Base-by-base conservation (phyloP, 2,113 vertebrate genomes). In the Sander vitreus region DNA sequence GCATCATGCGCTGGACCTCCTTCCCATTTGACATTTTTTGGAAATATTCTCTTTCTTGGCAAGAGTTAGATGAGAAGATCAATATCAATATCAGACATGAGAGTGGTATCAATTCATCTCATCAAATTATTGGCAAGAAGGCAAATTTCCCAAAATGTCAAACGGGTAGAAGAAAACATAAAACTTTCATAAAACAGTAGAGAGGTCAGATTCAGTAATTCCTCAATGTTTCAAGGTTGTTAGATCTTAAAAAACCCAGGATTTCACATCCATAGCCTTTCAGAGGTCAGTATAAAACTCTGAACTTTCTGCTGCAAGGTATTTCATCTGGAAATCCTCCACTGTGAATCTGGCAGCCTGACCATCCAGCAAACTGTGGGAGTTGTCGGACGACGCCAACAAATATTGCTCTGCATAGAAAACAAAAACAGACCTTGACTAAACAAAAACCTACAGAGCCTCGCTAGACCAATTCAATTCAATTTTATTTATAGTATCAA, bases 301-400 rank as follows among this genome's bases (percentile, higher is more conserved):
- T 15, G 3, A 60, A 18, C 18, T 14, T 53, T 53, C 5, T 45
- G 63, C 39, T 21, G 47, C 47, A 67, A 51, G 9, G 10, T 67
- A 67, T 53, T 43, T 50, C 30, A 69, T 36, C 19, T 54, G 30
- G 25, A 54, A 39, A 55, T 39, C 30, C 5, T 70, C 30, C 33
- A 11, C 50, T 70, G 68, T 71, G 15, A 19, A 57, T 71, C 53
- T 55, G 68, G 51, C 68, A 55, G 51, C n/a, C 69, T 27, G n/a
- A 58, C n/a, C 53, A 72, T 27, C 15, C 69, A 27, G 19, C 54
- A 58, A 39, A 23, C 30, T 53, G 65, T 69, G 30, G 19, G 54
- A 43, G 33, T 57, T 70, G 68, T 25, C 7, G 45, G 69, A 57
- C 43, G 68, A 45, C 57, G 69, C 15, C n/a, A 72, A 43, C 36